Evolutionary conservation across 2,113 vertebrate genomes (phyloP).

Genomic region (Gasterosteus nipponicus): DNA sequence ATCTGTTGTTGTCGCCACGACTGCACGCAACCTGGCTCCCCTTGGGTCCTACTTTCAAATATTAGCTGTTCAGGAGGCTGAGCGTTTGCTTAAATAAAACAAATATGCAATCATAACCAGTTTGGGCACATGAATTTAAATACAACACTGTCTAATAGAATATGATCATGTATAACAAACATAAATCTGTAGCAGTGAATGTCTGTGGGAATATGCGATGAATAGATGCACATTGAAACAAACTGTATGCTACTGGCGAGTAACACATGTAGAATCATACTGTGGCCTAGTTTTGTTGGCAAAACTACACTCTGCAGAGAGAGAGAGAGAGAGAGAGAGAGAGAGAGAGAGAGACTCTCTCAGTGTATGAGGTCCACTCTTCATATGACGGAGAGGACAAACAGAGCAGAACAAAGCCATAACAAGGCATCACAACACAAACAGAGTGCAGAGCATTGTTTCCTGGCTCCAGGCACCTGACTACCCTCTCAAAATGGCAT

Average conservation of each 20-base stretch:
- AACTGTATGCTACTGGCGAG: conserved; percentile 46
- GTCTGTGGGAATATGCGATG: conserved; percentile 31
- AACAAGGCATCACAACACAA: conserved; percentile 71
- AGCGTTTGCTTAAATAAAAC: conserved; percentile 5
- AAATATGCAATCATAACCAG: conserved; percentile 16
- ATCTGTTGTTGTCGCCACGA: conserved; percentile 43
- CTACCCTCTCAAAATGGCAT: conserved; percentile 59
- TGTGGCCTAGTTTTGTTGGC: conserved; percentile 59
- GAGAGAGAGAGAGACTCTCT: conserved; percentile 35
- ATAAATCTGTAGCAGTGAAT: conserved; percentile 37
- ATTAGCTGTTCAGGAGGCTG: conserved; percentile 11
- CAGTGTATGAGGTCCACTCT: conserved; percentile 44
- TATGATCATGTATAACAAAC: conserved; percentile 61
- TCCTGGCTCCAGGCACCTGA: conserved; percentile 66
- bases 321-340: conserved; percentile 1
- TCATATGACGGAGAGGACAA: conserved; percentile 60
- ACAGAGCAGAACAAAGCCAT: conserved; percentile 68
- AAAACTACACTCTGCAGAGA: conserved; percentile 44
- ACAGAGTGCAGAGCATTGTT: conserved; percentile 61
- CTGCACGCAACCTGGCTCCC: conserved; percentile 12
- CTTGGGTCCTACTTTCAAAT: background rate
- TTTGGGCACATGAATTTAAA: conserved; percentile 13
- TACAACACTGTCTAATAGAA: conserved; percentile 44
- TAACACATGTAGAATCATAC: conserved; percentile 61
- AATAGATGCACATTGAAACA: conserved; percentile 54